Percentiles rank a stretch among this genome's conserved stretches.
These are phyloP conservation scores for Odobenus rosmarus DNA, from an alignment of 2,113 vertebrate species.

Conservation along the genomic window DNA sequence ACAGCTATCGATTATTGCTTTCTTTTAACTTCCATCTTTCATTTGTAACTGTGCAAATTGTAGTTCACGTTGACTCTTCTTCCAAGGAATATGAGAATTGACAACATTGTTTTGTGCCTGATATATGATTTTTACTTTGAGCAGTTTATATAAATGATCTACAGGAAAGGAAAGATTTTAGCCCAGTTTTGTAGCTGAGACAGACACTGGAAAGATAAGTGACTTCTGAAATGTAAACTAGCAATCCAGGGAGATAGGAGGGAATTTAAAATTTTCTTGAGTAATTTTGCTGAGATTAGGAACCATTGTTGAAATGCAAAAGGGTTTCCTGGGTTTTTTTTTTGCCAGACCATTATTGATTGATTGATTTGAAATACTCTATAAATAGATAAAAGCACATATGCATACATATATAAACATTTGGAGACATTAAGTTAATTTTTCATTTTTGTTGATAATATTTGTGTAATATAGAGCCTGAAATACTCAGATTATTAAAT, in stretches of 20 bases:
- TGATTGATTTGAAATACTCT: not conserved
- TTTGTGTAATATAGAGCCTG: not conserved
- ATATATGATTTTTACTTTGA: conserved; percentile 16
- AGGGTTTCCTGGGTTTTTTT: not conserved
- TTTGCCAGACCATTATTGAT: not conserved
- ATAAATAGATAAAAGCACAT: not conserved
- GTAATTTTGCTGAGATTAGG: not conserved
- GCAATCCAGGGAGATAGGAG: not conserved
- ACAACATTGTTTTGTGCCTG: not conserved
- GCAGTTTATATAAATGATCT: not conserved
- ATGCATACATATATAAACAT: not conserved
- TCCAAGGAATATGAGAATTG: not conserved
- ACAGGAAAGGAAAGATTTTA: not conserved
- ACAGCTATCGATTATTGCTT: not conserved
- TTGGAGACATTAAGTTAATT: not conserved
- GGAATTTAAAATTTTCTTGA: not conserved
- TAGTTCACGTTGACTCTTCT: not conserved
- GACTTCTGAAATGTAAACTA: not conserved
- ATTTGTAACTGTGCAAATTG: not conserved
- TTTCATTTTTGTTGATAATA: not conserved
- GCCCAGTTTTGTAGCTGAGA: not conserved
- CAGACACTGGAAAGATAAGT: not conserved
- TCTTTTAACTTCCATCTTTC: not conserved
- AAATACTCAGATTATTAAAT: conserved; percentile 9
- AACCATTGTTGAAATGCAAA: not conserved